phyloP scores from a whole-genome alignment of 2,888 invertebrate species.

The Proisotoma minuta region DNA sequence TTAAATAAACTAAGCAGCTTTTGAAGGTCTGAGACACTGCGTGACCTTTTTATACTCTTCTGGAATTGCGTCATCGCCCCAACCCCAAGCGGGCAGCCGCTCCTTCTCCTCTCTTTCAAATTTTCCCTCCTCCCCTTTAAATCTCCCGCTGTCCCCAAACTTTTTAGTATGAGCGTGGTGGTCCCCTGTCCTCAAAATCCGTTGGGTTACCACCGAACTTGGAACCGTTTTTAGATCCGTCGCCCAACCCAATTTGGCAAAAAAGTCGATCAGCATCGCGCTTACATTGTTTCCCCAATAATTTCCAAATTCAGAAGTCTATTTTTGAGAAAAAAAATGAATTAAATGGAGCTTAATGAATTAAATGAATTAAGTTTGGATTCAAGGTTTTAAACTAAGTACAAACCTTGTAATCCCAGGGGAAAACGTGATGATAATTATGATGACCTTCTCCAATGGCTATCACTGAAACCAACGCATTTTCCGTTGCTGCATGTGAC shows the following conservation, averaged over 20 bases:
- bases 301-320: neutral
- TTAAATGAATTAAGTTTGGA: too few species aligned
- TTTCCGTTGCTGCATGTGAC: too few species aligned
- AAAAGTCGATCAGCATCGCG: slow-evolving; percentile 71
- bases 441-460: slow-evolving; percentile 75
- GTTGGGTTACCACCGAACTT: slow-evolving; percentile 50
- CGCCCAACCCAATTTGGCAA: slow-evolving; percentile 77
- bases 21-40: slow-evolving; percentile 6
- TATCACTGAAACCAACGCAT: too few species aligned
- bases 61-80: slow-evolving; percentile 32
- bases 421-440: slow-evolving; percentile 83
- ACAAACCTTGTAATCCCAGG: slow-evolving; percentile 69
- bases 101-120: slow-evolving; percentile 14
- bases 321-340: too few species aligned
- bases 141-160: neutral
- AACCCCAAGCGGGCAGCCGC: slow-evolving; percentile 27
- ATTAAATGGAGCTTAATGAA: too few species aligned
- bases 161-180: slow-evolving; percentile 15
- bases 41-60: slow-evolving; percentile 21
- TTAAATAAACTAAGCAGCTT: neutral
- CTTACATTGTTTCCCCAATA: slow-evolving; percentile 61
- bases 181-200: slow-evolving; percentile 51
- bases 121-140: neutral
- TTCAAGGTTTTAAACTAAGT: too few species aligned
- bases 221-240: slow-evolving; percentile 74